Evolutionary conservation across 2,113 vertebrate species (phyloP).

Genomic region (Muntiacus muntjak): DNA sequence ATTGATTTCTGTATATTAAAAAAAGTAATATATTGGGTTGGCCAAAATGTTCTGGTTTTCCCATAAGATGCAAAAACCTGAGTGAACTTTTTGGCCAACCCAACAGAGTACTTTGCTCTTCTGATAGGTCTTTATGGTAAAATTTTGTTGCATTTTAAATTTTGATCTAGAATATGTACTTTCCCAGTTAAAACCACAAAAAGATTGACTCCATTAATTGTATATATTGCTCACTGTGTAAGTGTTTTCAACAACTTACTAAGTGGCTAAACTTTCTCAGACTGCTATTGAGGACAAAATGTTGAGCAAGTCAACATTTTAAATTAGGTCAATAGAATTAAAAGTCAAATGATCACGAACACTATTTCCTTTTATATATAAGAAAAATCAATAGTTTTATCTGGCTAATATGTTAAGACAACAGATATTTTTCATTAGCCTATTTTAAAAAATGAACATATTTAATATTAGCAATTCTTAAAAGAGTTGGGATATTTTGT

Average conservation of each 20-base stretch:
- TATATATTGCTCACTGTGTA: background rate
- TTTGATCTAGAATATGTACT: conserved; percentile 6
- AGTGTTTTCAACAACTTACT: background rate
- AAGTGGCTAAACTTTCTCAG: background rate
- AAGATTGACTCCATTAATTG: background rate
- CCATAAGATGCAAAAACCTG: background rate
- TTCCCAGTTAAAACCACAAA: background rate
- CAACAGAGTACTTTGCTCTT: background rate
- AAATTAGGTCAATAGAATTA: background rate
- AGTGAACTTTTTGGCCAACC: background rate
- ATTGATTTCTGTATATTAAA: background rate
- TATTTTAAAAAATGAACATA: background rate
- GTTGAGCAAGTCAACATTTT: background rate
- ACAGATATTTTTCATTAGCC: background rate
- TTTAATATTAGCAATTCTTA: conserved; percentile 10
- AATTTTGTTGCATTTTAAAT: conserved; percentile 16
- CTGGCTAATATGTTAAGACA: background rate
- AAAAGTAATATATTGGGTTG: background rate
- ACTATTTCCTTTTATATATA: background rate
- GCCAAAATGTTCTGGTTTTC: background rate
- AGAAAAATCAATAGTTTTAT: background rate
- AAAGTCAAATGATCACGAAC: background rate
- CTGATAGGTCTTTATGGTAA: background rate
- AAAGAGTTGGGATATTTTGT: background rate
- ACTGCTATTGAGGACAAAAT: background rate